Evolutionary conservation across 2,888 invertebrate species (phyloP).

Genomic region (Yponomeuta cagnagella): DNA sequence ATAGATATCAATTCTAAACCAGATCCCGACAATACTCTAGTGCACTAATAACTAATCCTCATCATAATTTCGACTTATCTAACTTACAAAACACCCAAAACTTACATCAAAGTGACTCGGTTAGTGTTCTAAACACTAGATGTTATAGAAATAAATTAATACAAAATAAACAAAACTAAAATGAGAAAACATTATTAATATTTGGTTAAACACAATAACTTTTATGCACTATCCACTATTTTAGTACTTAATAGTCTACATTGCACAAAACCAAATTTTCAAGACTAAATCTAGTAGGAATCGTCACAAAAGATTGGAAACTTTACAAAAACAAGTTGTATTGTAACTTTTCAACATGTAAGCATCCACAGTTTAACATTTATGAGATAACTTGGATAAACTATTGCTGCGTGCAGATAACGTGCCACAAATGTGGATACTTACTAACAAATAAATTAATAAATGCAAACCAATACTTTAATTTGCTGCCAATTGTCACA

Average conservation of each 20-base stretch:
- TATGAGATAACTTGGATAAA: not conserved
- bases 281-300: conserved; percentile 15
- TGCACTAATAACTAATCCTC: not conserved
- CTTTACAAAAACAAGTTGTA: not conserved
- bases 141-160: not conserved
- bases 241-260: conserved; percentile 35
- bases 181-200: conserved; percentile 10
- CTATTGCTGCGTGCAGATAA: not conserved
- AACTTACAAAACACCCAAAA: not conserved
- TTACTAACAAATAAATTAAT: not conserved
- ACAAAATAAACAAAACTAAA: not conserved
- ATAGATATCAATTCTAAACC: not conserved
- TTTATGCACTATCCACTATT: conserved; percentile 2
- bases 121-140: conserved; percentile 16
- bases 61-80: conserved; percentile 1
- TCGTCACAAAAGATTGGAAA: conserved; percentile 12
- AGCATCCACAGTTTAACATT: not conserved
- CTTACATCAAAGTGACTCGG: conserved; percentile 12
- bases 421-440: not conserved
- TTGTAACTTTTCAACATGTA: not conserved
- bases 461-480: not conserved
- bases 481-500: not conserved
- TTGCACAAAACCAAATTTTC: conserved; percentile 56
- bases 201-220: conserved; percentile 15
- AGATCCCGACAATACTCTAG: not conserved